A percentile compares a stretch with the other conserved stretches of the same genome.
Evolutionary conservation across 2,113 vertebrate species (phyloP).

Genomic region (Brachyhypopomus occidentalis): DNA sequence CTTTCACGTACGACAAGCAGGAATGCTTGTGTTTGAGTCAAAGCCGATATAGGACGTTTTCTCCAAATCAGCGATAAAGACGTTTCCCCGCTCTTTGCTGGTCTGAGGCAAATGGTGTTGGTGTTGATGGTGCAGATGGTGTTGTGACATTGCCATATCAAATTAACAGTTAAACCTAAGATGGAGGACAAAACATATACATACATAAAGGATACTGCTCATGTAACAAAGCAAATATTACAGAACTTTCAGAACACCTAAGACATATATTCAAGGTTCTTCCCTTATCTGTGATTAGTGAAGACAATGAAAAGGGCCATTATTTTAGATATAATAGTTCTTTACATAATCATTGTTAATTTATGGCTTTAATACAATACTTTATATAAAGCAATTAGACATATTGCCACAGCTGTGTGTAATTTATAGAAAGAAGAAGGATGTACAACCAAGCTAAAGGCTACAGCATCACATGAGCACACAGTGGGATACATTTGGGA

Average conservation of each 20-base stretch:
- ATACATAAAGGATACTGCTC: constrained; percentile 1
- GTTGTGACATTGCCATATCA: neutral
- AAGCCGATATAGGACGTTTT: neutral
- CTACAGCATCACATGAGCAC: neutral
- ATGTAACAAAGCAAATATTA: neutral
- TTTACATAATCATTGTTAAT: neutral
- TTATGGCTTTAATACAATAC: neutral
- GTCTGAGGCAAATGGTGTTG: neutral
- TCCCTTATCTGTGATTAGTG: neutral
- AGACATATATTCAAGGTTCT: neutral
- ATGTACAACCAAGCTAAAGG: constrained; percentile 9
- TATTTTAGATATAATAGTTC: neutral
- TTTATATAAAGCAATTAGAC: neutral
- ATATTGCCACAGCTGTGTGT: constrained; percentile 16
- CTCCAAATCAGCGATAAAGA: neutral
- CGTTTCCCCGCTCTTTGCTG: neutral
- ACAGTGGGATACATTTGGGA: constrained; percentile 15
- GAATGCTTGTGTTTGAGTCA: neutral
- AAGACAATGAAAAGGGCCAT: neutral
- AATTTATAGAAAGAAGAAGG: neutral
- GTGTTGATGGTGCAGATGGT: neutral
- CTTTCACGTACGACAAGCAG: neutral
- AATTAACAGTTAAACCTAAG: neutral
- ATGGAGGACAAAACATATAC: neutral
- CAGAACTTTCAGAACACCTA: neutral